Evolutionary conservation across 2,797 vertebrate genomes (phyloP), one percentile per base, ranked within the genome.

Genomic region (Sebastes aleutianus): DNA sequence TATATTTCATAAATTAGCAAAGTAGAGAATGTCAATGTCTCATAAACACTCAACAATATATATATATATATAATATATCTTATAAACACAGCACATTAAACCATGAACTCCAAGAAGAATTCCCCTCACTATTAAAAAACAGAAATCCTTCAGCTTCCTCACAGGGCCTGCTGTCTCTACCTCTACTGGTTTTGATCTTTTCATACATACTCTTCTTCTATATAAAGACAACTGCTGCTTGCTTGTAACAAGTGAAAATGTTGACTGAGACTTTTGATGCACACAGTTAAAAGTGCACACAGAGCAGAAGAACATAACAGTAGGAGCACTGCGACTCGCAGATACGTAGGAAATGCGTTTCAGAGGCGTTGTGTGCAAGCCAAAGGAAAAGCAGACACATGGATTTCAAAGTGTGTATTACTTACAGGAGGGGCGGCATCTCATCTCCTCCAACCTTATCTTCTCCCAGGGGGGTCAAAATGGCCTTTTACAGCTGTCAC

Each of bases 401-500:
- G 36, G 36, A 69, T 80, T 87, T 88, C 11, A 76, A 56, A 68
- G 65, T 26, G 65, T 73, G 71, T 74, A 62, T 81, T 57, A 56
- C 36, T 66, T 66, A 32, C 54, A 76, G 24, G 36, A 78, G 57
- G 14, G 32, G 12, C 47, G 27, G 32, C 32, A n/a, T 87, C 71
- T 85, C 39, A 56, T 80, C 69, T 61, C 39, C 71, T 72, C 74
- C 78, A 63, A 70, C 57, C 50, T 66, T 63, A 59, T 82, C 64
- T 71, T 70, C 70, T 75, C 81, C 71, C 20, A 10, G n/a, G 80
- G 86, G 79, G 31, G 74, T 87, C 43, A 80, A 80, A 87, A 72
- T 85, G 85, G 80, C 84, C 83, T 90, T 88, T 88, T 83, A 76
- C 76, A 32, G 62, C 78, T 77, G 89, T 89, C 89, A 73, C 79